A percentile compares a stretch with the other conserved stretches of the same genome.
These are phyloP conservation scores for Blomia tropicalis DNA, from an alignment of 2,888 invertebrate genomes.

Conservation along the genomic window DNA sequence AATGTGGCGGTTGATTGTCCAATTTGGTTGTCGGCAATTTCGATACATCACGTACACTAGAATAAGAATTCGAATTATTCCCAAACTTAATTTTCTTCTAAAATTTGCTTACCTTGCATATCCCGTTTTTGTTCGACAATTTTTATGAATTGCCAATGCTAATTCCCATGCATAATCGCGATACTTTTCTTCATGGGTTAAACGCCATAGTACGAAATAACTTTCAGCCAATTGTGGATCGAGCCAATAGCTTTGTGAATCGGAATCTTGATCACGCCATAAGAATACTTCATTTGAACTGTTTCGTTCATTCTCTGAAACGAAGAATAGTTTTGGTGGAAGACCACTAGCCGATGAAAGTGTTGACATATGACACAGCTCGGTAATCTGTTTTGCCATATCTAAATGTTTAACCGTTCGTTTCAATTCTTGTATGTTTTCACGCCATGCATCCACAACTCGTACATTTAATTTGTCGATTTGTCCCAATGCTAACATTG, in stretches of 20 bases:
- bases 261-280: neutral
- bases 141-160: neutral
- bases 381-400: slow-evolving; percentile 1
- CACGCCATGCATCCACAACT: neutral
- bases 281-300: neutral
- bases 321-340: neutral
- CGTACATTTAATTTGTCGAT: neutral
- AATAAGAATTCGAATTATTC: no score
- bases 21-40: neutral
- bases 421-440: neutral
- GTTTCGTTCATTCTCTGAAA: neutral
- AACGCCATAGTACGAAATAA: neutral
- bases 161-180: neutral
- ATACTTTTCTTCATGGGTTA: neutral
- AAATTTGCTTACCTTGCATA: no score
- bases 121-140: neutral
- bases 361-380: neutral
- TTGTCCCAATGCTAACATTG: neutral
- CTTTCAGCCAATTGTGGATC: neutral
- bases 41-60: neutral
- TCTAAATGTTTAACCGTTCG: neutral
- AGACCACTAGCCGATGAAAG: neutral
- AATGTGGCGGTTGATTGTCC: neutral
- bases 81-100: no score
- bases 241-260: neutral